Conservation (phyloP, 1,140 invertebrate genomes). For the Cydia amplana region DNA sequence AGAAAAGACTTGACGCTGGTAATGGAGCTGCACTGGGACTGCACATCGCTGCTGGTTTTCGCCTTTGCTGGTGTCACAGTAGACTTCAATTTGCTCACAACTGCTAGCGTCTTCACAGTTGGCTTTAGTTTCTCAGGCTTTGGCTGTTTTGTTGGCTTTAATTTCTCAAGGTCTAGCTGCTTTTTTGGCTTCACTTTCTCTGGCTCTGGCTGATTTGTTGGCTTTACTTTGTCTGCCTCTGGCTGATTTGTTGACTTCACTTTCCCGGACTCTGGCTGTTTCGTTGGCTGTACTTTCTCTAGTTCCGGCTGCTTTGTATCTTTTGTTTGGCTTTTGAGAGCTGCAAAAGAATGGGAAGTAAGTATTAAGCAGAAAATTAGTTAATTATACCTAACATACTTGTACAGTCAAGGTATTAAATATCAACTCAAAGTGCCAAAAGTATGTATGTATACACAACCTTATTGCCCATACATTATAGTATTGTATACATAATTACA, state of each 20-base stretch:
- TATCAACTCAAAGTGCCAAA: no score
- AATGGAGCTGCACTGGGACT: conserved; percentile 61
- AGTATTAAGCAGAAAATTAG: background rate
- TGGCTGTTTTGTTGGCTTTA: conserved; percentile 20
- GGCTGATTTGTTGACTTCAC: conserved; percentile 32
- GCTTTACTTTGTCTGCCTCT: background rate
- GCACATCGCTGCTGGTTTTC: conserved; percentile 46
- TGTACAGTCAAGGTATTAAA: background rate
- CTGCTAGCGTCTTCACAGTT: conserved; percentile 4
- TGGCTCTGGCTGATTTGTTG: conserved; percentile 17
- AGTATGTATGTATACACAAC: no score
- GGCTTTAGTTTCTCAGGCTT: background rate
- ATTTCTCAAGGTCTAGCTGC: background rate
- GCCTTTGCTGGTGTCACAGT: conserved; percentile 43
- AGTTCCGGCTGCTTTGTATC: background rate
- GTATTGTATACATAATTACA: no score
- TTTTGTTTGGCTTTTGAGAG: conserved; percentile 31
- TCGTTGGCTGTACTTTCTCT: conserved; percentile 32
- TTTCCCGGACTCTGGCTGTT: background rate
- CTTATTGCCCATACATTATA: no score
- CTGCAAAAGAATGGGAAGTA: background rate
- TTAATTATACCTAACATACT: background rate
- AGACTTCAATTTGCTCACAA: conserved; percentile 33
- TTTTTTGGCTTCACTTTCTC: conserved; percentile 22
- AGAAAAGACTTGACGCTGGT: conserved; percentile 61